A percentile compares a stretch with the other conserved stretches of the same genome.
These are phyloP conservation scores for Batillaria attramentaria DNA, from an alignment of 1,140 invertebrate species.

Conservation along the genomic window DNA sequence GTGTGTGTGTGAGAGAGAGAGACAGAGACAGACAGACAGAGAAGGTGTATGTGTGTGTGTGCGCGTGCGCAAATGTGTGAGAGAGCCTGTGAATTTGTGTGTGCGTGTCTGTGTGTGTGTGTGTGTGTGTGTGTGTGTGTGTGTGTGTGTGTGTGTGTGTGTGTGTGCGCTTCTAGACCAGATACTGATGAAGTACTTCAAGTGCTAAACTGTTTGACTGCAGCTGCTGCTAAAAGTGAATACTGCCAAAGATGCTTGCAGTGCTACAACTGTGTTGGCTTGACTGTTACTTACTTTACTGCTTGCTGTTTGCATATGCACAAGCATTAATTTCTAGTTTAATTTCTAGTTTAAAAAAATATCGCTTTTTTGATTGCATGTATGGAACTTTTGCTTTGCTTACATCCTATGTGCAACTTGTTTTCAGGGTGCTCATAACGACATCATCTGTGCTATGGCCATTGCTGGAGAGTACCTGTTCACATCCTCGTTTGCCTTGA, in stretches of 20 bases:
- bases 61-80: not conserved
- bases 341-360: no score
- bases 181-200: no score
- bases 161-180: no score
- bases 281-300: not conserved
- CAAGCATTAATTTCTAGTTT: no score
- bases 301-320: no score
- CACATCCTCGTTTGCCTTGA: conserved; percentile 63
- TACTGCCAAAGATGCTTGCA: no score
- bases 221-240: no score
- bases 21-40: conserved; percentile 7
- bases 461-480: conserved; percentile 57
- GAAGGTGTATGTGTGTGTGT: not conserved
- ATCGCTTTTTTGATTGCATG: no score
- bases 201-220: no score
- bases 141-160: conserved; percentile 9
- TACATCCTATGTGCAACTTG: no score
- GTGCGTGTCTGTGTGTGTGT: not conserved
- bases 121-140: not conserved
- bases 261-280: not conserved
- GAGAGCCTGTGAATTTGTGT: not conserved
- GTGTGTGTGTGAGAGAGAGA: conserved; percentile 9
- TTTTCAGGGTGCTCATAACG: conserved; percentile 67
- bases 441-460: conserved; percentile 64
- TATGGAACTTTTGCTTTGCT: no score